phyloP scores from a whole-genome alignment of 2,113 vertebrate species.

The Arothron firmamentum region DNA sequence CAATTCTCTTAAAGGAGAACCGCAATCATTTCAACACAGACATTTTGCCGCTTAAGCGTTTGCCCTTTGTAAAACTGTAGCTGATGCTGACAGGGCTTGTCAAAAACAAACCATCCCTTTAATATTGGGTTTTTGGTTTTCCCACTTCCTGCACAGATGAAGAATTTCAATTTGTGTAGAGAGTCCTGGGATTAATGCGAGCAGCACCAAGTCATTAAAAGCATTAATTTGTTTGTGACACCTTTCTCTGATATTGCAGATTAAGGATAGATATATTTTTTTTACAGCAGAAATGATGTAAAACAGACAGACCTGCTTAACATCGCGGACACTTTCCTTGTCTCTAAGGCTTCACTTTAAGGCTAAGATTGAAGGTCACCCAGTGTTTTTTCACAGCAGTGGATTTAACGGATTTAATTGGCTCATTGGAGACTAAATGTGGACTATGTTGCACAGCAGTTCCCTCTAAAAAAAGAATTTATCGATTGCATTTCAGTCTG shows the following conservation, averaged over 20 bases:
- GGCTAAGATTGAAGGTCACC: constrained; percentile 38
- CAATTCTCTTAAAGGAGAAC: constrained; percentile 39
- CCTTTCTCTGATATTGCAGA: no score
- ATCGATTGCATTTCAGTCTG: constrained; percentile 39
- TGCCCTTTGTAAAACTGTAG: constrained; percentile 17
- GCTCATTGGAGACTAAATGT: constrained; percentile 32
- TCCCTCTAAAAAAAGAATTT: constrained; percentile 42
- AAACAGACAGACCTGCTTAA: not conserved
- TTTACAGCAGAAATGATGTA: no score
- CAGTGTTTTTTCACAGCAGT: constrained; percentile 38
- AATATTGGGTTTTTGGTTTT: constrained; percentile 27
- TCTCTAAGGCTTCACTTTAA: constrained; percentile 32
- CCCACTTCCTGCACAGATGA: constrained; percentile 17
- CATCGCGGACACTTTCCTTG: not conserved
- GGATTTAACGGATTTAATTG: constrained; percentile 49
- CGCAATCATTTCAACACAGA: constrained; percentile 48
- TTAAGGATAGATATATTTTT: no score
- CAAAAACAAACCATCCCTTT: constrained; percentile 22
- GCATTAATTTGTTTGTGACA: no score
- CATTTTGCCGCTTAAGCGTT: constrained; percentile 19
- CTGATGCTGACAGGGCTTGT: constrained; percentile 26
- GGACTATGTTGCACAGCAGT: constrained; percentile 20
- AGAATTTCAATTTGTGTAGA: constrained; percentile 16
- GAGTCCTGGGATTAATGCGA: not conserved
- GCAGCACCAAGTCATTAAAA: no score